Percentiles rank a stretch among this genome's conserved stretches.
Conservation (phyloP, 2,113 vertebrate species). For the Epinephelus moara region DNA sequence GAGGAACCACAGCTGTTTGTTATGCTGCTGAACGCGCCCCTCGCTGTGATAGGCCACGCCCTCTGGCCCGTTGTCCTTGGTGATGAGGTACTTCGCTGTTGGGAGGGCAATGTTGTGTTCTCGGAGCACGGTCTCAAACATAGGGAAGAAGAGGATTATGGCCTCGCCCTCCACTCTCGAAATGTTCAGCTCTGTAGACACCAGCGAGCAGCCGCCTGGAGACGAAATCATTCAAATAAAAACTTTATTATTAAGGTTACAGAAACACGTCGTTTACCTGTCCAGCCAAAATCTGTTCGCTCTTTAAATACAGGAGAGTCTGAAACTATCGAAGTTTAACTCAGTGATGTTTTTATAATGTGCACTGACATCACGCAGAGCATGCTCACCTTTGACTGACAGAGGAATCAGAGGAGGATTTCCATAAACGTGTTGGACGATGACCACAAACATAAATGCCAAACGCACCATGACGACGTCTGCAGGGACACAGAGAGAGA, state of each 20-base stretch:
- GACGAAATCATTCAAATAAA: not conserved
- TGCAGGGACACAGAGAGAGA: slow-evolving; percentile 14
- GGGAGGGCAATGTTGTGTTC: slow-evolving; percentile 42
- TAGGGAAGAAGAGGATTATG: slow-evolving; percentile 86
- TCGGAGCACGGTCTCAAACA: slow-evolving; percentile 52
- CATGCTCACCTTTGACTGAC: slow-evolving; percentile 64
- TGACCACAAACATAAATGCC: slow-evolving; percentile 15
- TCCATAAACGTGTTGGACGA: slow-evolving; percentile 22
- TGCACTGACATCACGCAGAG: not conserved
- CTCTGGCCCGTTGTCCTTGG: slow-evolving; percentile 45
- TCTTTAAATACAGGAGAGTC: no score
- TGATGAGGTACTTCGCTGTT: slow-evolving; percentile 44
- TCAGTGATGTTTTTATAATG: no score
- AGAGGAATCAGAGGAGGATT: slow-evolving; percentile 39
- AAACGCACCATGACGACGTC: slow-evolving; percentile 44
- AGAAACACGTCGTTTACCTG: no score
- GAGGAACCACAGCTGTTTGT: slow-evolving; percentile 87
- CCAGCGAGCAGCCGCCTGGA: slow-evolving; percentile 72
- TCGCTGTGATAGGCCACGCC: slow-evolving; percentile 21
- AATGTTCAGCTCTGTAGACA: slow-evolving; percentile 64
- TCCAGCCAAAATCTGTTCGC: no score
- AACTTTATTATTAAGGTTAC: no score
- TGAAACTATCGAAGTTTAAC: no score
- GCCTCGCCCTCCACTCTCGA: slow-evolving; percentile 86
- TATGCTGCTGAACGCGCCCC: slow-evolving; percentile 75